Evolutionary conservation across 30 jellyfish, hydroid and myxozoan species (phyloP).

Genomic region (Haliclystus octoradiatus): DNA sequence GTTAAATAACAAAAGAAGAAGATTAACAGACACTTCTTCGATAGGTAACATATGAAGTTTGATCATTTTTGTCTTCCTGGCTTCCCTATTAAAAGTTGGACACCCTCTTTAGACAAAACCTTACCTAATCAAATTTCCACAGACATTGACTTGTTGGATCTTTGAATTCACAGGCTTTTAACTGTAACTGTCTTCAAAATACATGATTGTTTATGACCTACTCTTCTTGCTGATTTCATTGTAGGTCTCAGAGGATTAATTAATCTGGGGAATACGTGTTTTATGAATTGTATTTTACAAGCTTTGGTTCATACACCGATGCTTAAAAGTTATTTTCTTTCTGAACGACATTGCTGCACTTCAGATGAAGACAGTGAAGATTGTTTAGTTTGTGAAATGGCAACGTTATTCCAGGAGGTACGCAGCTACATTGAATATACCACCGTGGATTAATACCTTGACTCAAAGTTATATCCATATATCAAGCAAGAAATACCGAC

Average conservation of each 20-base stretch:
- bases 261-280: conserved; percentile 86
- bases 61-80: not conserved
- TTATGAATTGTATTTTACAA: conserved; percentile 79
- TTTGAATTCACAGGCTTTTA: not conserved
- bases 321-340: conserved; percentile 72
- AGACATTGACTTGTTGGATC: not conserved
- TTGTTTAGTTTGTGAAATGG: conserved; percentile 89
- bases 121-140: no score
- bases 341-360: conserved; percentile 75
- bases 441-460: not conserved
- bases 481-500: no score
- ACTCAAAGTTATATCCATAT: no score
- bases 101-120: no score
- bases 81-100: no score
- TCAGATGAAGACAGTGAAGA: conserved; percentile 59
- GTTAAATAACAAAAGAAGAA: conserved; percentile 46
- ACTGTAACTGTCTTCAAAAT: not conserved
- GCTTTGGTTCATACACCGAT: conserved; percentile 86
- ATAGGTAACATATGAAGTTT: conserved; percentile 27
- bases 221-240: not conserved
- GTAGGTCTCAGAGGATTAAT: conserved; percentile 77
- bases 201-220: not conserved
- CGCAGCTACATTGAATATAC: not conserved
- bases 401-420: conserved; percentile 77
- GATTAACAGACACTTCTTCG: conserved; percentile 23